Evolutionary conservation across 1,140 invertebrate species (phyloP), one percentile per base, ranked within the genome.

Genomic region (Drosophila serrata): DNA sequence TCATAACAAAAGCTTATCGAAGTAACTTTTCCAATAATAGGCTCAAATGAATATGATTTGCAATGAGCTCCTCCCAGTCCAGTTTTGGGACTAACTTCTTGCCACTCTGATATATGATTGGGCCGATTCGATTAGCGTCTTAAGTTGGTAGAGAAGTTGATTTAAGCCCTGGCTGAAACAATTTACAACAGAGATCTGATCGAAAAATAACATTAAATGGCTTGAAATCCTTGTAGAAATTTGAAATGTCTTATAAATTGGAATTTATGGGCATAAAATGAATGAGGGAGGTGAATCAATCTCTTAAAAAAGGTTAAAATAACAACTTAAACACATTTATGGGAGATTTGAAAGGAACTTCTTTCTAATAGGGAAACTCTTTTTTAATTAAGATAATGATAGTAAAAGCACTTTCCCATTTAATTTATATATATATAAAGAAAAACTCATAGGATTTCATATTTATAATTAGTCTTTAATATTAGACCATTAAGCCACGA

Each of bases 1-100:
- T 87, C 84, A 87, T 81, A 88, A 88, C 81, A 88, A 85, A 88
- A 88, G 84, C 81, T 88, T 88, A 88, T 70, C 63, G 55, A 88
- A 84, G 72, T 84, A 90, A 90, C 85, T 90, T 90, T 90, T 90
- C 85, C 81, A 90, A 90, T 90, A 90, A 90, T 88, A 87, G 75
- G 84, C 84, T 88, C 72, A 87, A 88, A 88, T 87, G 73, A 87
- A 87, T 84, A 90, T 84, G 63, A 77, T 75, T 58, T 65, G 43
- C 55, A 51, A 46, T 77, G 57, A 76, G 43, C 65, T 37, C 43
- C 22, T 48, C 46, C 35, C 31, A 35, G 58, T 49, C 43, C 60
- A 69, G 72, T 43, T 43, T 53, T 49, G 57, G 19, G 24, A 59
- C 43, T 33, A 86, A 86, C 75, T 86, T 81, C 56, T 56, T n/a